Percentiles rank a stretch among this genome's conserved stretches.
Evolutionary conservation across 2,888 invertebrate species (phyloP).

Genomic region (Brenthis ino): DNA sequence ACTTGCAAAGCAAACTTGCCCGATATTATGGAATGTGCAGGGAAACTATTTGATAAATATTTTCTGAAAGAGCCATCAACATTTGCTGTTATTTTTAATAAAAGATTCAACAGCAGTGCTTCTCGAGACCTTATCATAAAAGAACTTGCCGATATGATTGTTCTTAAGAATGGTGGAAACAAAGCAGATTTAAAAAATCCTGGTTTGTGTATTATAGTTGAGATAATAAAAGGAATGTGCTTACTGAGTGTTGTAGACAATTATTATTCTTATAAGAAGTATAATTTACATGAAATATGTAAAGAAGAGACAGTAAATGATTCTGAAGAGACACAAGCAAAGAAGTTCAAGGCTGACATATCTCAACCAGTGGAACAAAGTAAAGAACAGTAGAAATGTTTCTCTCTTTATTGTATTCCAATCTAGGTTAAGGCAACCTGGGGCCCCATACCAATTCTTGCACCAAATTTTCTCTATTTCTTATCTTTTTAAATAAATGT

Average conservation of each 20-base stretch:
- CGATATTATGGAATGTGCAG: slow-evolving; percentile 87
- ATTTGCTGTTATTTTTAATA: slow-evolving; percentile 90
- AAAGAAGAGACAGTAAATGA: slow-evolving; percentile 69
- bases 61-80: slow-evolving; percentile 88
- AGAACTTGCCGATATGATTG: slow-evolving; percentile 87
- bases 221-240: slow-evolving; percentile 91
- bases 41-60: slow-evolving; percentile 86
- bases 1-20: slow-evolving; percentile 91
- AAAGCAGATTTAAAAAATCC: slow-evolving; percentile 91
- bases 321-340: slow-evolving; percentile 67
- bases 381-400: slow-evolving; percentile 27
- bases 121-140: slow-evolving; percentile 87
- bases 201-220: slow-evolving; percentile 89
- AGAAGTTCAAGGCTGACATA: slow-evolving; percentile 67
- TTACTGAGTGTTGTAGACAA: slow-evolving; percentile 90
- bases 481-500: slow-evolving; percentile 43
- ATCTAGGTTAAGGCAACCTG: slow-evolving; percentile 62
- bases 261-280: slow-evolving; percentile 90
- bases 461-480: slow-evolving; percentile 58
- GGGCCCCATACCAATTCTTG: slow-evolving; percentile 68
- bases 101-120: slow-evolving; percentile 88
- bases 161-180: slow-evolving; percentile 86
- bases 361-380: slow-evolving; percentile 52
- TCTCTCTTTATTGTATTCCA: slow-evolving; percentile 40
- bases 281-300: slow-evolving; percentile 88